Conservation (phyloP, 2,113 vertebrate genomes). For the Nerophis ophidion region DNA sequence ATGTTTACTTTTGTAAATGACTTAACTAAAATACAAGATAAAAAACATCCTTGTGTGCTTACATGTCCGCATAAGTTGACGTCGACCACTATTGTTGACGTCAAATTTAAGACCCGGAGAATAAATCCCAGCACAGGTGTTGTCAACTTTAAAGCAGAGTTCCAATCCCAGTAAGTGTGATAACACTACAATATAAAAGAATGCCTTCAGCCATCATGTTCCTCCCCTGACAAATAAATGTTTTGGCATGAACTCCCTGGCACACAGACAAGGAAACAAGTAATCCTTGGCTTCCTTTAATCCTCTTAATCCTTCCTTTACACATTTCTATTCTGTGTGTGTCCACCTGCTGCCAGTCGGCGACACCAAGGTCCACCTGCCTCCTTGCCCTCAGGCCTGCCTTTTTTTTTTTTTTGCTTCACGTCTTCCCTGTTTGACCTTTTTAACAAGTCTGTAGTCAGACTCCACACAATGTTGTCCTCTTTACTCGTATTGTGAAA, state of each 20-base stretch:
- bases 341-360: constrained; percentile 55
- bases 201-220: neutral
- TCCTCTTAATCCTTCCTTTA: constrained; percentile 53
- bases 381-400: constrained; percentile 15
- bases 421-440: constrained; percentile 30
- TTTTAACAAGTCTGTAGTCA: constrained; percentile 14
- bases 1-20: neutral
- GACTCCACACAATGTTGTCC: constrained; percentile 3
- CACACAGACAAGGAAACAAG: constrained; percentile 40
- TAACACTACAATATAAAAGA: too few relatives aligned
- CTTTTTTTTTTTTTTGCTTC: constrained; percentile 8
- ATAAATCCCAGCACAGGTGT: too few relatives aligned
- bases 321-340: constrained; percentile 42
- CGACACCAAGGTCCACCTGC: constrained; percentile 54
- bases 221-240: constrained; percentile 5
- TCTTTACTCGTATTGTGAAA: constrained; percentile 1
- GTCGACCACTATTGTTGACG: too few relatives aligned
- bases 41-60: neutral
- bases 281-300: constrained; percentile 54
- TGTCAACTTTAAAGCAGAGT: too few relatives aligned
- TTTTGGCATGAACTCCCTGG: constrained; percentile 27
- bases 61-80: too few relatives aligned
- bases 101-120: too few relatives aligned
- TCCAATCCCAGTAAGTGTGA: too few relatives aligned
- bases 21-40: neutral